phyloP scores from a whole-genome alignment of 2,888 invertebrate genomes.

The Silvanus unidentatus region DNA sequence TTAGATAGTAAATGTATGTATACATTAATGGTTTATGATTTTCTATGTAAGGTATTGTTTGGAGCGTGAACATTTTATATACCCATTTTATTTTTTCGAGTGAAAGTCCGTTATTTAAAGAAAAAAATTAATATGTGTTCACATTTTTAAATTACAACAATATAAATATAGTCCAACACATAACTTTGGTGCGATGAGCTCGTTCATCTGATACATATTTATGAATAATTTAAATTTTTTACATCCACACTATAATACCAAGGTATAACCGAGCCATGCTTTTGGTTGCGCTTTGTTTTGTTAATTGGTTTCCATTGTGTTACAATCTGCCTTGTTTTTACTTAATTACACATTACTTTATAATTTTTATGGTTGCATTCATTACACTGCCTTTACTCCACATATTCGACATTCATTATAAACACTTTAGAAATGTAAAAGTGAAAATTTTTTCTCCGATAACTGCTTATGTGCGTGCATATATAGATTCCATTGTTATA shows the following conservation, averaged over 20 bases:
- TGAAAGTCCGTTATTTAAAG: constrained; percentile 17
- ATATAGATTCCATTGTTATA: too few species aligned
- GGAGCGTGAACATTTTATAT: constrained; percentile 20
- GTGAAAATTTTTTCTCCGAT: constrained; percentile 22
- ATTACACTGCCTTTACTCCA: constrained; percentile 17
- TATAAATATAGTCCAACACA: neutral
- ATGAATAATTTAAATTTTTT: constrained; percentile 25
- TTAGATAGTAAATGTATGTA: constrained; percentile 19
- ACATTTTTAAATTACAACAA: constrained; percentile 11
- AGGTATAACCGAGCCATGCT: too few species aligned
- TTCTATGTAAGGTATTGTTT: constrained; percentile 16
- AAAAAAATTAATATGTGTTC: neutral
- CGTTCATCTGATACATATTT: constrained; percentile 28
- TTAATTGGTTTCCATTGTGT: constrained; percentile 27
- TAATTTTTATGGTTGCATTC: constrained; percentile 24
- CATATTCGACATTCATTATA: too few species aligned
- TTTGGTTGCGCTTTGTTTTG: constrained; percentile 25
- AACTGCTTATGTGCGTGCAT: too few species aligned
- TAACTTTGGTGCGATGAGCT: constrained; percentile 3
- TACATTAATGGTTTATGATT: constrained; percentile 16
- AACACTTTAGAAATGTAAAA: constrained; percentile 19
- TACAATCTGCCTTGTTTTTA: constrained; percentile 23
- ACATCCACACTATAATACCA: neutral
- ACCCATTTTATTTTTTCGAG: constrained; percentile 14
- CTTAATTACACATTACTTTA: constrained; percentile 24